Conservation (phyloP, 2,888 invertebrate genomes). For the Hofmannophila pseudospretella region DNA sequence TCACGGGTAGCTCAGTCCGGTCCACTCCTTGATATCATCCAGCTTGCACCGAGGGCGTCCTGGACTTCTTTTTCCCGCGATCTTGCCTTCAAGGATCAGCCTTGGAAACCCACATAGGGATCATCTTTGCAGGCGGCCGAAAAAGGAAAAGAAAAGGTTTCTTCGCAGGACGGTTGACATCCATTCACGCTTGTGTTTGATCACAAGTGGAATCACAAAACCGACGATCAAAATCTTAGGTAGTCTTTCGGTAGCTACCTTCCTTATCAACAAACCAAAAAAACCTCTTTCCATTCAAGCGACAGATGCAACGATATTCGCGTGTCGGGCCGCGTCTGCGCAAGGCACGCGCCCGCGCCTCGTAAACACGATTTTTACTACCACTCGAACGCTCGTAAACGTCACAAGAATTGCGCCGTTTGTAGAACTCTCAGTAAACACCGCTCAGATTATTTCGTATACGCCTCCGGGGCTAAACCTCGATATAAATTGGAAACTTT, state of each 20-base stretch:
- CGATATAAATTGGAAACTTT: slow-evolving; percentile 74
- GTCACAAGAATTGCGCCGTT: slow-evolving; percentile 74
- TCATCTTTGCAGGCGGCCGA: too few species aligned
- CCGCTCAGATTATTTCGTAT: slow-evolving; percentile 73
- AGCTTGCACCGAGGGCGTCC: too few species aligned
- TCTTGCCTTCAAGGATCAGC: too few species aligned
- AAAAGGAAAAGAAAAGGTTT: too few species aligned
- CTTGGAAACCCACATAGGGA: too few species aligned
- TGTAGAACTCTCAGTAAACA: slow-evolving; percentile 74
- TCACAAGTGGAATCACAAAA: too few species aligned
- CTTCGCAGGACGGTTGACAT: too few species aligned
- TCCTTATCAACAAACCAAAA: slow-evolving; percentile 5
- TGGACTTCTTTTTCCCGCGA: too few species aligned
- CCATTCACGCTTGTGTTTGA: too few species aligned
- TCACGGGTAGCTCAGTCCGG: too few species aligned
- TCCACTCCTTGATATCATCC: too few species aligned
- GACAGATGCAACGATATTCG: slow-evolving; percentile 54
- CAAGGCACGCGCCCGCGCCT: slow-evolving; percentile 41
- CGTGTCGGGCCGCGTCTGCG: slow-evolving; percentile 40
- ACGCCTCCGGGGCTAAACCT: slow-evolving; percentile 73
- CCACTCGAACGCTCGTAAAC: slow-evolving; percentile 72
- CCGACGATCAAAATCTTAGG: not conserved
- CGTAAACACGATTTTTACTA: slow-evolving; percentile 76
- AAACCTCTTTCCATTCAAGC: slow-evolving; percentile 46
- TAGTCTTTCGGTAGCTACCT: not conserved